These are phyloP conservation scores for Meloidogyne chitwoodi DNA, from an alignment of 1,140 invertebrate species.

Conservation along the genomic window DNA sequence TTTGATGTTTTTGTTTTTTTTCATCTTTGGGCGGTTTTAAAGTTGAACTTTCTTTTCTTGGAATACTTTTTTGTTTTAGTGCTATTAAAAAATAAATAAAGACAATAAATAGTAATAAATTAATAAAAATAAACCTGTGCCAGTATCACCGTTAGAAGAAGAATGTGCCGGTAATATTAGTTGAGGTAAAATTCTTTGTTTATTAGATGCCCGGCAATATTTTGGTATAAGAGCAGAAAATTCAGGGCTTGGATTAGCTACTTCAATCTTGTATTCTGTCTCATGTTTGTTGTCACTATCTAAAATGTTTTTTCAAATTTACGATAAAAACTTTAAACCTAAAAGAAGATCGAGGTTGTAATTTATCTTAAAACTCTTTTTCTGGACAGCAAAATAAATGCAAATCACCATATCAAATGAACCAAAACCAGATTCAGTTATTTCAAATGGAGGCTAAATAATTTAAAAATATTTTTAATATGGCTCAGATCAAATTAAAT, in stretches of 20 bases:
- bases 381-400: slow-evolving; percentile 8
- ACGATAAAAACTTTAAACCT: background rate
- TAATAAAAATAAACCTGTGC: background rate
- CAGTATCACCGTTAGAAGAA: background rate
- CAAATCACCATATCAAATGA: slow-evolving; percentile 3
- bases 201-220: background rate
- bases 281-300: background rate
- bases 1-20: background rate
- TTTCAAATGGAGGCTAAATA: slow-evolving; percentile 15
- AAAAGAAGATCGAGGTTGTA: slow-evolving; percentile 2
- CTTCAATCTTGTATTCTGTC: slow-evolving; percentile 7
- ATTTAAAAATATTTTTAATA: background rate
- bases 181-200: background rate
- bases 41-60: background rate
- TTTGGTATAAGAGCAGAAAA: background rate
- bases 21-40: background rate
- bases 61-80: background rate
- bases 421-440: slow-evolving; percentile 13
- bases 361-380: background rate
- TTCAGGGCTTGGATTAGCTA: slow-evolving; percentile 12
- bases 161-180: background rate
- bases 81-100: too few relatives aligned
- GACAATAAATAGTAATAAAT: too few relatives aligned
- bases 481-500: background rate
- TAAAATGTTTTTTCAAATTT: background rate